Percentiles rank a stretch among this genome's conserved stretches.
Evolutionary conservation across 2,888 invertebrate genomes (phyloP).

Genomic region (Mythimna impura): DNA sequence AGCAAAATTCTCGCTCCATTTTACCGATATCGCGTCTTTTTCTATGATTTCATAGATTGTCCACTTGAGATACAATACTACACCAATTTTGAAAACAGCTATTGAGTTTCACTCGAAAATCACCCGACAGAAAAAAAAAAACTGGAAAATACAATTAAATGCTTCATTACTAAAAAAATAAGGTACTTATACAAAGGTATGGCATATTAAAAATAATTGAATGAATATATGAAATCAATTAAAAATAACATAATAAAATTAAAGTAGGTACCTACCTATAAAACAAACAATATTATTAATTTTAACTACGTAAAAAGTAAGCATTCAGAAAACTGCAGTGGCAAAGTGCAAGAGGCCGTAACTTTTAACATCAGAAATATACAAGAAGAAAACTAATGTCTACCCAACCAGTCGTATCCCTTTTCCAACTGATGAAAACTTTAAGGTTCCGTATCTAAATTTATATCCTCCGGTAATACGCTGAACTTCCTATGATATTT

Average conservation of each 20-base stretch:
- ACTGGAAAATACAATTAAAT: background rate
- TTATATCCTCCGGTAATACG: background rate
- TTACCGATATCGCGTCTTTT: background rate
- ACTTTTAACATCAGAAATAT: no score
- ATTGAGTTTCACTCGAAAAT: background rate
- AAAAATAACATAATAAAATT: background rate
- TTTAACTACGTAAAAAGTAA: background rate
- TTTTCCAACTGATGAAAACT: no score
- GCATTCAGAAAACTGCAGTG: background rate
- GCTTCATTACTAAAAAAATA: background rate
- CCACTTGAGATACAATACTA: background rate
- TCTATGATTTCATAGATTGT: background rate
- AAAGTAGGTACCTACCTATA: no score
- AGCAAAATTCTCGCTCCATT: background rate
- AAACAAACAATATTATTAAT: background rate
- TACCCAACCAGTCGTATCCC: no score
- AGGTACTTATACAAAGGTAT: background rate
- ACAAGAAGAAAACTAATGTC: no score
- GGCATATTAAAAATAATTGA: no score
- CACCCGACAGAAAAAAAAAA: background rate
- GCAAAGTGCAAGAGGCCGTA: no score
- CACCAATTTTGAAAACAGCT: background rate
- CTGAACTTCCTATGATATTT: conserved; percentile 70
- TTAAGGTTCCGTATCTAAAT: no score
- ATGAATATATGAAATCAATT: background rate